Conservation (phyloP, 2,888 invertebrate genomes). For the Clistopyga incitator region DNA sequence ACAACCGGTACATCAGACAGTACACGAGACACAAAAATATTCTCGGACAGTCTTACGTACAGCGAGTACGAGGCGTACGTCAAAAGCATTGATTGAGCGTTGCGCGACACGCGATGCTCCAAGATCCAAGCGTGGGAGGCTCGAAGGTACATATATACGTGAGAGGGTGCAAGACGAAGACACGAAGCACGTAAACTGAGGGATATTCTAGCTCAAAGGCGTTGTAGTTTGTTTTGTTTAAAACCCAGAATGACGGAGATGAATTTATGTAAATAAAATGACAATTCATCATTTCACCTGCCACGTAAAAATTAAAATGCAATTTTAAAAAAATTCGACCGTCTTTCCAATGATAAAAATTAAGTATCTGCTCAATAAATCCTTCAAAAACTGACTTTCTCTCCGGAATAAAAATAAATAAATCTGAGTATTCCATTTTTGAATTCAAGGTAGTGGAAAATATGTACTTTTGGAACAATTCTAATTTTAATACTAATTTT, state of each 20-base stretch:
- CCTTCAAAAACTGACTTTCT: too few relatives aligned
- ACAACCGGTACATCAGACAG: background rate
- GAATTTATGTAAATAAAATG: conserved; percentile 6
- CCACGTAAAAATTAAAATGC: background rate
- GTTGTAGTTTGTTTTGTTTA: conserved; percentile 27
- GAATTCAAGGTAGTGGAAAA: too few relatives aligned
- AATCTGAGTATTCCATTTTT: too few relatives aligned
- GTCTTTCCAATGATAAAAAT: background rate
- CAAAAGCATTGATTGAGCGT: conserved; percentile 75
- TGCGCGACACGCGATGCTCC: conserved; percentile 68
- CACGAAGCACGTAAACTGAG: conserved; percentile 29
- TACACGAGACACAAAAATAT: conserved; percentile 21
- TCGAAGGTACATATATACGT: background rate
- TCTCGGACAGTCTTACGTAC: conserved; percentile 17
- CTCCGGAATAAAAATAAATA: too few relatives aligned
- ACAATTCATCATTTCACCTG: background rate
- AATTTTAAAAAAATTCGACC: background rate
- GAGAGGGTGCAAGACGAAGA: conserved; percentile 45
- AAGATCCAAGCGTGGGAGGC: conserved; percentile 21
- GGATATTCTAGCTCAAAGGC: conserved; percentile 35
- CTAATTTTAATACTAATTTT: background rate
- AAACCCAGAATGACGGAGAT: conserved; percentile 43
- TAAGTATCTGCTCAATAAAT: background rate
- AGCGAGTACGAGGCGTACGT: conserved; percentile 55
- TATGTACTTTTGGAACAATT: too few relatives aligned